Evolutionary conservation across 2,797 vertebrate genomes (phyloP).

Genomic region (Eleutherodactylus coqui): DNA sequence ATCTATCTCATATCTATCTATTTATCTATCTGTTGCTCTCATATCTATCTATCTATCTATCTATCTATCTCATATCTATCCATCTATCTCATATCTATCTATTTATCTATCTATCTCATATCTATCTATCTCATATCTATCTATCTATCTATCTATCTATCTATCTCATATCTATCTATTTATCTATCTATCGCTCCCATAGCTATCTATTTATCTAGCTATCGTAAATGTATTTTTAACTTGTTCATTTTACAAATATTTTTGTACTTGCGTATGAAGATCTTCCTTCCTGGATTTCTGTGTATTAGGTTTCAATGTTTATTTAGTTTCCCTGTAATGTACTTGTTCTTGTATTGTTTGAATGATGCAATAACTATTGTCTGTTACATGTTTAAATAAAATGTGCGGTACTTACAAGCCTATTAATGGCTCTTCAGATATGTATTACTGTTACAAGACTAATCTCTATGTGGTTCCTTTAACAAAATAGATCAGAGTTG

Average conservation of each 20-base stretch:
- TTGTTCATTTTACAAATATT: neutral
- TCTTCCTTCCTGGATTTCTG: neutral
- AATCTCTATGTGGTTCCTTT: neutral
- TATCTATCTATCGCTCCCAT: too few relatives aligned
- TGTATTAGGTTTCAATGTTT: neutral
- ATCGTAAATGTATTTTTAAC: neutral
- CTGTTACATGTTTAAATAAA: neutral
- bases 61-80: too few relatives aligned
- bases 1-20: too few relatives aligned
- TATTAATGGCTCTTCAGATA: constrained; percentile 7
- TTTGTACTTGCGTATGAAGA: neutral
- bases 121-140: too few relatives aligned
- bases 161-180: too few relatives aligned
- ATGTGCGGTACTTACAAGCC: neutral
- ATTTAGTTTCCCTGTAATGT: constrained; percentile 3
- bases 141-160: too few relatives aligned
- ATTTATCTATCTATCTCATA: too few relatives aligned
- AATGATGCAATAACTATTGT: constrained; percentile 11
- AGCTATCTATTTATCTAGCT: neutral
- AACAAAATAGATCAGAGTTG: neutral
- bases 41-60: too few relatives aligned
- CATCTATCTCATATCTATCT: too few relatives aligned
- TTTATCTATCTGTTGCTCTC: too few relatives aligned
- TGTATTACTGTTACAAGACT: neutral
- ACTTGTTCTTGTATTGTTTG: neutral